phyloP scores from a whole-genome alignment of 2,797 vertebrate genomes.

The Macropus fuliginosus region DNA sequence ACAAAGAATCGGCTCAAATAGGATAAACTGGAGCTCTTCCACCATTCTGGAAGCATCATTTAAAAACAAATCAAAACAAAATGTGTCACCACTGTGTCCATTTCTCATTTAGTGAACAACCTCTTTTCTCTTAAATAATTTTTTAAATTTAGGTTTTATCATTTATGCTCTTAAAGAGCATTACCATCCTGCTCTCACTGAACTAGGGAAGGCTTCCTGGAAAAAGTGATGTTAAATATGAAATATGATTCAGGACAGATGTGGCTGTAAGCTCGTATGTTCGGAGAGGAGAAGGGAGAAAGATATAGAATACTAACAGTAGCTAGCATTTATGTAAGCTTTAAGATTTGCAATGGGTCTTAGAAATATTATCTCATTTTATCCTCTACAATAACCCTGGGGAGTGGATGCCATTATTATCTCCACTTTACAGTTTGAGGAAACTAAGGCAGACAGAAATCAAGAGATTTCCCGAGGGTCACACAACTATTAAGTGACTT shows the following conservation, averaged over 20 bases:
- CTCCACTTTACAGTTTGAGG: not conserved
- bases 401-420: not conserved
- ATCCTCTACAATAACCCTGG: not conserved
- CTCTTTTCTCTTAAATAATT: not conserved
- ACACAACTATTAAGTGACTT: not conserved
- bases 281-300: not conserved
- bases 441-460: not conserved
- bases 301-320: not conserved
- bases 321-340: not conserved
- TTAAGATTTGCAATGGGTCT: not conserved
- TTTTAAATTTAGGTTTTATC: slow-evolving; percentile 5
- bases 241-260: not conserved
- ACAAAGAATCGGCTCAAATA: not conserved
- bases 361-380: not conserved
- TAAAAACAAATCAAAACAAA: not conserved
- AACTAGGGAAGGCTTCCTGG: not conserved
- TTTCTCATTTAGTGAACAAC: not conserved
- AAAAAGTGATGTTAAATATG: not conserved
- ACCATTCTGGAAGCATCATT: not conserved
- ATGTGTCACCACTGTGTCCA: accelerated
- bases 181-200: not conserved
- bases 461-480: not conserved
- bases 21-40: not conserved
- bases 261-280: not conserved
- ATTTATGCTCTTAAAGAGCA: not conserved